Base-by-base conservation (phyloP, 2,888 invertebrate genomes). In the Diarsia dahlii region DNA sequence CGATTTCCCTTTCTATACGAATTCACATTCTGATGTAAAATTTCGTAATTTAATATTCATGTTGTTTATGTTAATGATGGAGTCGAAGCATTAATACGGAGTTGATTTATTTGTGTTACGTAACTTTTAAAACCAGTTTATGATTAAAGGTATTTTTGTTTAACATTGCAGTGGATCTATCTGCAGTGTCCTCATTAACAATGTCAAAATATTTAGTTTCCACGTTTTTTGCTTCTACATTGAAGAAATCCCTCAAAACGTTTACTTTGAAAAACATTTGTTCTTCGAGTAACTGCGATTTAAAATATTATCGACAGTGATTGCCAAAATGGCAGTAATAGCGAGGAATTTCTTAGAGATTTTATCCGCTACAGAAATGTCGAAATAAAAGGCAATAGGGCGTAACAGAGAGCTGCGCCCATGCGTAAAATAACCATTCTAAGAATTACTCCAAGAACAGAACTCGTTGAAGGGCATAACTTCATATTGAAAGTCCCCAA, bases 361-460 rank as follows among this genome's bases (percentile, higher is more conserved):
- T 87, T 85, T 74, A 76, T 83, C 80, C 80, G 81, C 81, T 86
- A 87, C 84, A 81, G 79, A 60, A 88, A 91, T 93, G 90, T 91
- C 90, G 93, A 94, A 92, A 93, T 90, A 90, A 88, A 91, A 92
- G 85, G 87, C 94, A 93, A 91, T 91, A 92, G 92, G 91, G 90
- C 93, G 92, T 92, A 88, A 90, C 93, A 87, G 89, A 89, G 89
- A 91, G 89, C 84, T 87, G 90, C 91, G 87, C 89, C 92, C 93
- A 93, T 90, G 93, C 95, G 95, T 94, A 93, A 94, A 95, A 93
- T 93, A 88, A 87, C 85, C 81, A 88, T 88, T 90, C 80, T 73
- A 89, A 87, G 88, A 89, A 88, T 87, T 89, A 85, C 84, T 89
- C 83, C 81, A 70, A 84, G 84, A 84, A 73, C 79, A 76, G 39